A percentile compares a stretch with the other conserved stretches of the same genome.
Conservation (phyloP, 2,797 vertebrate genomes). For the Lates japonicus region DNA sequence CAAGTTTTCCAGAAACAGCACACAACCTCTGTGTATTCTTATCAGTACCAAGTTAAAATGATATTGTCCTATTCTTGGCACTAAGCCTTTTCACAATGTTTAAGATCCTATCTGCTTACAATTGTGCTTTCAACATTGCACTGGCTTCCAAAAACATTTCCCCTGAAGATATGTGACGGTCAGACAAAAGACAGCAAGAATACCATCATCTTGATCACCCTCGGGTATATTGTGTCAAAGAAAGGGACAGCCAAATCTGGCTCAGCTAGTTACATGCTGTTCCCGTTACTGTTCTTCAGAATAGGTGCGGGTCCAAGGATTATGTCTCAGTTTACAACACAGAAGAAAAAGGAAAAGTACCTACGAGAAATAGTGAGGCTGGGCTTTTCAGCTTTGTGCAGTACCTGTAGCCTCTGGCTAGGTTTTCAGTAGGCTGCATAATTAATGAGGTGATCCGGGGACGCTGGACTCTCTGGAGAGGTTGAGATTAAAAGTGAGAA, state of each 20-base stretch:
- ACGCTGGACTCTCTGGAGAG: slow-evolving; percentile 66
- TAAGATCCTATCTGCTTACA: slow-evolving; percentile 58
- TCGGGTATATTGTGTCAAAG: slow-evolving; percentile 50
- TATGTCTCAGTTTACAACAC: slow-evolving; percentile 68
- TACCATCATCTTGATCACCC: slow-evolving; percentile 49
- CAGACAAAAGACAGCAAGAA: slow-evolving; percentile 63
- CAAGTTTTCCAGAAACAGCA: slow-evolving; percentile 30
- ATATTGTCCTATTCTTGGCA: slow-evolving; percentile 38
- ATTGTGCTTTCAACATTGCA: slow-evolving; percentile 44
- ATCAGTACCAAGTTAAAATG: slow-evolving; percentile 39
- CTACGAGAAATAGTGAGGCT: slow-evolving; percentile 39
- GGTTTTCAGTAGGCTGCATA: slow-evolving; percentile 68
- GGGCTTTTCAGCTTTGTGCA: slow-evolving; percentile 53
- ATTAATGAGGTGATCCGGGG: slow-evolving; percentile 72
- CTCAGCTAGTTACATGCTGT: slow-evolving; percentile 59
- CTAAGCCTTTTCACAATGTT: slow-evolving; percentile 48
- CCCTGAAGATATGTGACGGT: slow-evolving; percentile 53
- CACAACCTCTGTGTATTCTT: slow-evolving; percentile 34
- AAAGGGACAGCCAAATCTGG: slow-evolving; percentile 53
- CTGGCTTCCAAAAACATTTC: slow-evolving; percentile 52
- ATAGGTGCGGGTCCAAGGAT: slow-evolving; percentile 42
- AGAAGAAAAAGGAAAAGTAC: slow-evolving; percentile 29
- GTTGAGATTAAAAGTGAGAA: slow-evolving; percentile 73
- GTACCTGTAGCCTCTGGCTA: slow-evolving; percentile 69
- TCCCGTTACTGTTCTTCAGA: slow-evolving; percentile 53